Base-by-base conservation (phyloP, 2,888 invertebrate species). In the Tachina grossa region DNA sequence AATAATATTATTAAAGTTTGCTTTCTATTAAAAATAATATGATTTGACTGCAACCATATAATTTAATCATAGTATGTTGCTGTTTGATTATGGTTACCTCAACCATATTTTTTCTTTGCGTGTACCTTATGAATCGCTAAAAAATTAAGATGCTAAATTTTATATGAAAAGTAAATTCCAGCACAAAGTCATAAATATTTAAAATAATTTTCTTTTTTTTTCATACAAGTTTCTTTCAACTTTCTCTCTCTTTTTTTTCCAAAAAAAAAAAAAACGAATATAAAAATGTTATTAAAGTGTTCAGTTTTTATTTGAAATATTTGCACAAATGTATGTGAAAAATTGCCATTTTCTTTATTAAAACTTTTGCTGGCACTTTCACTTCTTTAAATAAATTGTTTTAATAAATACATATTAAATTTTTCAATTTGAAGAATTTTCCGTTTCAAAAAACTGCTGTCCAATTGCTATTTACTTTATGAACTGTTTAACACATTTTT, bases 401-500 rank as follows among this genome's bases (percentile, higher is more conserved):
- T 8, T 31, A 31, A 31, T 31, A 31, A 31, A 31, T 6, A 31
- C 6, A 0, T 31, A 31, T 31, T 6, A 31, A 31, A 31, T 31
- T 31, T 31, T 6, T 31, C 31, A 31, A 5, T 57, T 22, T 57
- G 13, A 13, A 57, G 31, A 31, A 31, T 31, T 31, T 31, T 31
- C 0, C 4, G 5, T 31, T 31, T 31, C 19, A 59, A 39, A 8
- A 59, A 39, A 39, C 39, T 59, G 9, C n/a, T 59, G 41, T 59
- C 14, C 3, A 31, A 41, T 61, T 74, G 11, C 11, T 51, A 61
- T 61, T 51, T 74, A 8, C 31, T 51, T 41, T 41, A 51, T 61
- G 61, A 61, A 41, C 41, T 41, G 19, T 39, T 57, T 59, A 47
- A 31, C 47, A 59, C 45, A 47, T 59, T 72, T 39, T 5, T 41